phyloP scores from a whole-genome alignment of 2,888 invertebrate species.

The Mesorhabditis spiculigera region DNA sequence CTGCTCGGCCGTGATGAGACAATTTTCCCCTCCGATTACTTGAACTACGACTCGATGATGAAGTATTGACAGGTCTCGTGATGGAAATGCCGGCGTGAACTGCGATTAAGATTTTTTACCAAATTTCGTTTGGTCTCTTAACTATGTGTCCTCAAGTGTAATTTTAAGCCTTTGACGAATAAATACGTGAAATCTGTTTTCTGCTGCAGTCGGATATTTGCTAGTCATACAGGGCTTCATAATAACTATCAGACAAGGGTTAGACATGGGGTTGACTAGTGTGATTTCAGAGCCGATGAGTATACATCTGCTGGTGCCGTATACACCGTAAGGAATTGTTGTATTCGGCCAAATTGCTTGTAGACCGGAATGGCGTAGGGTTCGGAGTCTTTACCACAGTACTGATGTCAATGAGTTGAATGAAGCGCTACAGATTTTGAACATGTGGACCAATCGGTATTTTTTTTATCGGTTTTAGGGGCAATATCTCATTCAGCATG shows the following conservation, averaged over 20 bases:
- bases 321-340: constrained; percentile 20
- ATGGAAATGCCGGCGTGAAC: no score
- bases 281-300: no score
- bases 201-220: no score
- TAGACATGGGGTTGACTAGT: no score
- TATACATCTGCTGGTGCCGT: constrained; percentile 7
- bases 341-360: constrained; percentile 7
- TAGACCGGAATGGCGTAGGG: constrained; percentile 37
- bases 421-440: constrained; percentile 23
- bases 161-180: no score
- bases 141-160: no score
- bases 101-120: no score
- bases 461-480: background rate
- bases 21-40: constrained; percentile 49
- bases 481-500: constrained; percentile 19
- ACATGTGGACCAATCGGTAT: constrained; percentile 32
- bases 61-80: constrained; percentile 19
- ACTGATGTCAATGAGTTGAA: constrained; percentile 22
- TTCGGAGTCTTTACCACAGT: constrained; percentile 20
- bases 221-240: no score
- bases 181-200: no score
- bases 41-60: constrained; percentile 46
- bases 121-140: no score
- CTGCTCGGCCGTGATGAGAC: constrained; percentile 48
- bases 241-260: no score